Evolutionary conservation across 1,140 invertebrate species (phyloP).

Genomic region (Drosophila insularis): DNA sequence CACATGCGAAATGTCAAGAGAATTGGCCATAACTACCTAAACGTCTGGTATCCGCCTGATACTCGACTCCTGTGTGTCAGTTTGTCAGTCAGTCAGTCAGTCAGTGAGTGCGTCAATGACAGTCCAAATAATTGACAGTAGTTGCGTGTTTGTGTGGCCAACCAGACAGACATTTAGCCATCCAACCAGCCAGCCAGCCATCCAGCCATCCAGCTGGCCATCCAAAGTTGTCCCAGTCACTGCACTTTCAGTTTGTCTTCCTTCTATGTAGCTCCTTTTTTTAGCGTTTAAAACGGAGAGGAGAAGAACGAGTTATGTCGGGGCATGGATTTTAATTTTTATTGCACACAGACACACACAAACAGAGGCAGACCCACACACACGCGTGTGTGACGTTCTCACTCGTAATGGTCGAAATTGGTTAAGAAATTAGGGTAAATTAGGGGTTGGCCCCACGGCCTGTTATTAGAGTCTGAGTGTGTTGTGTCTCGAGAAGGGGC

Average conservation of each 20-base stretch:
- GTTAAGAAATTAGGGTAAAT: slow-evolving; percentile 82
- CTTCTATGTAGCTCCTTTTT: slow-evolving; percentile 15
- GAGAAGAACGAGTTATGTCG: slow-evolving; percentile 68
- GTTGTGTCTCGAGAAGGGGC: slow-evolving; percentile 43
- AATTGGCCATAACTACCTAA: slow-evolving; percentile 56
- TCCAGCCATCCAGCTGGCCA: slow-evolving; percentile 41
- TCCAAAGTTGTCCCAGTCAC: slow-evolving; percentile 19
- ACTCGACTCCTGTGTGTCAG: slow-evolving; percentile 1
- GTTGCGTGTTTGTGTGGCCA: slow-evolving; percentile 81
- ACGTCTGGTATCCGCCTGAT: slow-evolving; percentile 12
- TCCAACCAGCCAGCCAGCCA: slow-evolving; percentile 42
- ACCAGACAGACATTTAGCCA: slow-evolving; percentile 58
- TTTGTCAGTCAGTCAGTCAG: slow-evolving; percentile 60
- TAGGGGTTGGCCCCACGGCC: slow-evolving; percentile 72
- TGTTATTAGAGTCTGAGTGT: slow-evolving; percentile 70
- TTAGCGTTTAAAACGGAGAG: slow-evolving; percentile 14
- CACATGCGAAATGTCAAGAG: slow-evolving; percentile 72
- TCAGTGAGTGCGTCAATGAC: slow-evolving; percentile 76
- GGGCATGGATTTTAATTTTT: slow-evolving; percentile 79
- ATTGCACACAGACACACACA: slow-evolving; percentile 59
- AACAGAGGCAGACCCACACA: not conserved
- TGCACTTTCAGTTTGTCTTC: slow-evolving; percentile 23
- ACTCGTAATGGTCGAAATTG: slow-evolving; percentile 81
- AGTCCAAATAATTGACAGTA: slow-evolving; percentile 81
- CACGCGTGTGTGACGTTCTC: slow-evolving; percentile 18